Evolutionary conservation across 2,113 vertebrate genomes (phyloP), one percentile per base, ranked within the genome.

Genomic region (Dicaeum eximium): DNA sequence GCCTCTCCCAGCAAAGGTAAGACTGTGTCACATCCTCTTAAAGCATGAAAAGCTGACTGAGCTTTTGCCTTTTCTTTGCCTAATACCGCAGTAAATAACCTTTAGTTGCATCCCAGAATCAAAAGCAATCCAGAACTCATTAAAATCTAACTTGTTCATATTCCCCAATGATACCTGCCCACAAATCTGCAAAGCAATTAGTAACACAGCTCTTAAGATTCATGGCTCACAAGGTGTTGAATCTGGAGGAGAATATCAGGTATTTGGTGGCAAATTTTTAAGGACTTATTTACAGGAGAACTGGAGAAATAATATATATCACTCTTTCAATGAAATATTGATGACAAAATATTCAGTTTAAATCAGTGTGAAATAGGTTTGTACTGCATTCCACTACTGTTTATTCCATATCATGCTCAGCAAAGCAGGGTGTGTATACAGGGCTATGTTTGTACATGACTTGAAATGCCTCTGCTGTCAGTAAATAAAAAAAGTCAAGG

Each of bases 11-110:
- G 93, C 60, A 89, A 92, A 95, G 42, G 62, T 84, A 56, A 66
- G 83, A 33, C 80, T 58, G 73, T 93, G 94, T 96, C 86, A 92
- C 33, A 82, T 95, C 94, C 83, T 95, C 84, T 96, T 90, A 94
- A 62, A 84, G 65, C 89, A 90, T 84, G 91, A 88, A 92, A 84
- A 92, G 27, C 38, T 75, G 78, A 78, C 56, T 78, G 21, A 77
- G 58, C 17, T 84, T 95, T 62, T 96, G 74, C 62, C 69, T 73
- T 90, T 90, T 88, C 47, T 67, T 86, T 64, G 20, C 40, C 71
- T 86, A 71, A 53, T 44, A 51, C 20, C 67, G 75, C 25, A 81
- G 54, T 54, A 73, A 88, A 72, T 40, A 85, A 47, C 42, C 5
- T 90, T 90, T 51, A 61, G 38, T 70, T 96, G 65, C 83, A 86